These are phyloP conservation scores for Hartigia nigra DNA, from an alignment of 2,888 invertebrate species.

Conservation along the genomic window DNA sequence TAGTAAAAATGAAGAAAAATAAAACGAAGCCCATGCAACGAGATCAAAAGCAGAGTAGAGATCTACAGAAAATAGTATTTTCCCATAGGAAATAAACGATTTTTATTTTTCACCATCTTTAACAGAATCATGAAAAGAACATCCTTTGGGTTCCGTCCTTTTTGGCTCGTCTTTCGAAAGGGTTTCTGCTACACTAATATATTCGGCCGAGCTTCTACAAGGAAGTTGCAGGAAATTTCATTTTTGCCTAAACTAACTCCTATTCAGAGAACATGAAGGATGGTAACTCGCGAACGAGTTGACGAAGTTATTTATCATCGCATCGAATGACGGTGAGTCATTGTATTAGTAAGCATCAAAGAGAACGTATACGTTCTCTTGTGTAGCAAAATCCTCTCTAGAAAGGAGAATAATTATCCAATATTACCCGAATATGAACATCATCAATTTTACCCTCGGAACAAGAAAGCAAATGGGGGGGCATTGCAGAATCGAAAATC, in stretches of 20 bases:
- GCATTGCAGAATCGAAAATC: neutral
- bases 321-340: neutral
- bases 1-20: neutral
- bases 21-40: neutral
- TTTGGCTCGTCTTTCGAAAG: neutral
- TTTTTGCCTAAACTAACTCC: neutral
- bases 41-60: neutral
- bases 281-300: neutral
- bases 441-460: neutral
- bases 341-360: conserved; percentile 4
- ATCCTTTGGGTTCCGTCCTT: neutral
- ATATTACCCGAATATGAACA: neutral
- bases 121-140: neutral
- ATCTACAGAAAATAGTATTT: neutral
- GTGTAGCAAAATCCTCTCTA: neutral
- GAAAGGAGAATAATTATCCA: conserved; percentile 1
- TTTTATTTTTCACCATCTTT: neutral
- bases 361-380: no score
- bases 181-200: neutral
- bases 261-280: neutral
- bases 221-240: neutral
- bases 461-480: neutral
- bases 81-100: neutral
- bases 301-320: conserved; percentile 5
- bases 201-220: neutral